These are phyloP conservation scores for Morpho helenor DNA, from an alignment of 2,888 invertebrate species.

Conservation along the genomic window DNA sequence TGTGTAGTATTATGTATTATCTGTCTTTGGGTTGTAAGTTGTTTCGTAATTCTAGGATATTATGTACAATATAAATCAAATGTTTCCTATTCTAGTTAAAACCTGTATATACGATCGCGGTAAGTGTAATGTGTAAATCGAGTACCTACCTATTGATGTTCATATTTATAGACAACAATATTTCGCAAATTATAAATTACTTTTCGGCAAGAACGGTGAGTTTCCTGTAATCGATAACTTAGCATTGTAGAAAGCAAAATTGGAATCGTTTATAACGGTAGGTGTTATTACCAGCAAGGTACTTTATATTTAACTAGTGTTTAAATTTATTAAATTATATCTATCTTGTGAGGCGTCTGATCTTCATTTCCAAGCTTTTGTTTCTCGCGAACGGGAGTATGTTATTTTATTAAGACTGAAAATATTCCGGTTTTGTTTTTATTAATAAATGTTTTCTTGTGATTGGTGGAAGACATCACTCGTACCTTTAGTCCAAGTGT, in stretches of 20 bases:
- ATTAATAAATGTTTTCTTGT: constrained; percentile 45
- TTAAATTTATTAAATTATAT: constrained; percentile 58
- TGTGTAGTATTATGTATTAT: constrained; percentile 46
- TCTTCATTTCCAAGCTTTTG: constrained; percentile 41
- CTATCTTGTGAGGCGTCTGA: constrained; percentile 39
- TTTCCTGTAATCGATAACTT: constrained; percentile 74
- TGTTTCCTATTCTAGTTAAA: constrained; percentile 76
- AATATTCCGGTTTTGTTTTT: constrained; percentile 71
- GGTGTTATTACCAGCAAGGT: constrained; percentile 64
- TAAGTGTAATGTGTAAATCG: constrained; percentile 69
- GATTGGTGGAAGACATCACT: constrained; percentile 54
- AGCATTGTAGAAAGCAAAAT: constrained; percentile 70
- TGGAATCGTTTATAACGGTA: constrained; percentile 63
- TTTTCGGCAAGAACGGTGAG: constrained; percentile 61
- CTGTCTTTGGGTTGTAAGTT: constrained; percentile 59
- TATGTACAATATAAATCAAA: constrained; percentile 70
- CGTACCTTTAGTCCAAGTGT: constrained; percentile 73
- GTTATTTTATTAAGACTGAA: constrained; percentile 76
- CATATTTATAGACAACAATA: constrained; percentile 60
- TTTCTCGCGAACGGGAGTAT: constrained; percentile 47
- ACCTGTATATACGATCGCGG: constrained; percentile 61
- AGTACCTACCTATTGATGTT: constrained; percentile 76
- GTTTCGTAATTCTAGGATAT: constrained; percentile 70
- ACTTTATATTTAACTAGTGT: constrained; percentile 65
- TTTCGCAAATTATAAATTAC: constrained; percentile 52